Conservation (phyloP, 1,140 invertebrate genomes). For the Adoxophyes honmai region DNA sequence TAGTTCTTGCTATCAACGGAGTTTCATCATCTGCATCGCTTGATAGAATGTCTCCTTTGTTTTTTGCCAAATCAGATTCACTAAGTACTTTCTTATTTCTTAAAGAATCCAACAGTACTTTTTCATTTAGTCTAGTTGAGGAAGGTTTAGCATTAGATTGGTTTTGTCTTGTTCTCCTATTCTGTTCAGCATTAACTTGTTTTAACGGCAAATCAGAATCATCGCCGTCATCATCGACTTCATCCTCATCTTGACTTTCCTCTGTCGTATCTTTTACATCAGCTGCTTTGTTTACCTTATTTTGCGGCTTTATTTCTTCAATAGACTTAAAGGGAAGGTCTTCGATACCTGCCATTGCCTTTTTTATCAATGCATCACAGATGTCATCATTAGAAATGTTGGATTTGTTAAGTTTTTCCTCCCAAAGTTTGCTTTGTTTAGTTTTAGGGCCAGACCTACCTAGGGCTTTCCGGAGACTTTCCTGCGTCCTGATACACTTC, state of each 20-base stretch:
- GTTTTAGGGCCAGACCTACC: conserved; percentile 46
- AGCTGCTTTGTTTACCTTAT: conserved; percentile 18
- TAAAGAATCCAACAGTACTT: neutral
- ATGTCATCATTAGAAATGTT: conserved; percentile 73
- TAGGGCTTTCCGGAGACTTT: conserved; percentile 42
- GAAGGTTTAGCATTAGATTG: neutral
- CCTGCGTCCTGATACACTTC: conserved; percentile 68
- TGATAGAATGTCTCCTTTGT: neutral
- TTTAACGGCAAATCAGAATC: conserved; percentile 2
- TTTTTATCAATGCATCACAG: conserved; percentile 68
- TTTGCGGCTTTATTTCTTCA: conserved; percentile 23
- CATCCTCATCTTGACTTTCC: no score
- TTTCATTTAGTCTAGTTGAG: neutral
- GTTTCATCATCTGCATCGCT: neutral
- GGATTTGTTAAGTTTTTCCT: conserved; percentile 63
- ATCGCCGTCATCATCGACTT: conserved; percentile 19
- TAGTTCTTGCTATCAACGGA: neutral
- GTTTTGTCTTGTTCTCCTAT: neutral
- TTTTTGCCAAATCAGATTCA: neutral
- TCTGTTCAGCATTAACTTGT: neutral
- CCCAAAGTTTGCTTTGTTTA: conserved; percentile 54
- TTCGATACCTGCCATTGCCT: conserved; percentile 66
- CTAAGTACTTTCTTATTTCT: neutral
- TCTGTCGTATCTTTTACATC: neutral
- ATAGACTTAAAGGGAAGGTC: conserved; percentile 37